Evolutionary conservation across 2,888 invertebrate species (phyloP).

Genomic region (Trichopoda pennipes): DNA sequence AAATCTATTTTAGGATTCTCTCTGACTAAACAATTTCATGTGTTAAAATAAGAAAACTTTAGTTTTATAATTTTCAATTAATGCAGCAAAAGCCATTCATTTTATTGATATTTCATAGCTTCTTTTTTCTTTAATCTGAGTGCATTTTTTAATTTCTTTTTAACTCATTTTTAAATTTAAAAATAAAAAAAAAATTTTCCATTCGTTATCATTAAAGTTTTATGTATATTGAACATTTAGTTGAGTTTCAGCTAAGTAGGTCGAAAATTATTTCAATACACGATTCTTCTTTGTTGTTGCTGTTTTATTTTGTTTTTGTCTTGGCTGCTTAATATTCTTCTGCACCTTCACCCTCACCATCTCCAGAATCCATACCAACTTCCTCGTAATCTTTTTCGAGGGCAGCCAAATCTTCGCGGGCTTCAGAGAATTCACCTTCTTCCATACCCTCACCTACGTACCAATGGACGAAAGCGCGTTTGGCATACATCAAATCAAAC

Average conservation of each 20-base stretch:
- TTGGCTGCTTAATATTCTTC: constrained; percentile 85
- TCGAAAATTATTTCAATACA: constrained; percentile 53
- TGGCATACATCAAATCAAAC: constrained; percentile 98
- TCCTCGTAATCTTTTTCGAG: constrained; percentile 94
- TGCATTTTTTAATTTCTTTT: constrained; percentile 41
- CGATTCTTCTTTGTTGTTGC: constrained; percentile 34
- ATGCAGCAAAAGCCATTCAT: constrained; percentile 45
- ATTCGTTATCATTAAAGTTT: constrained; percentile 11
- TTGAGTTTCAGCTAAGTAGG: constrained; percentile 54
- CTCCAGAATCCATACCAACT: constrained; percentile 92
- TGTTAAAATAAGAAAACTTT: not conserved
- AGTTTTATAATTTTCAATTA: constrained; percentile 41
- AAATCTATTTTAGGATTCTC: not conserved
- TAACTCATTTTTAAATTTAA: constrained; percentile 35
- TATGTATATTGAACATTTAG: constrained; percentile 50
- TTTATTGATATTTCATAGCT: constrained; percentile 45
- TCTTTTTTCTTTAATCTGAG: constrained; percentile 20
- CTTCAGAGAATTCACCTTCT: constrained; percentile 93
- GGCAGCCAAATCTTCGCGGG: constrained; percentile 87
- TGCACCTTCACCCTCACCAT: constrained; percentile 90
- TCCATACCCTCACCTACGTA: constrained; percentile 93
- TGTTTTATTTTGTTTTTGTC: too few species aligned
- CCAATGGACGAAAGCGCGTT: constrained; percentile 98
- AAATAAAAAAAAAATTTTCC: constrained; percentile 48
- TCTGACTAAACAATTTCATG: too few species aligned